These are phyloP conservation scores for Yponomeuta cagnagella DNA, from an alignment of 2,888 invertebrate species.

Conservation along the genomic window DNA sequence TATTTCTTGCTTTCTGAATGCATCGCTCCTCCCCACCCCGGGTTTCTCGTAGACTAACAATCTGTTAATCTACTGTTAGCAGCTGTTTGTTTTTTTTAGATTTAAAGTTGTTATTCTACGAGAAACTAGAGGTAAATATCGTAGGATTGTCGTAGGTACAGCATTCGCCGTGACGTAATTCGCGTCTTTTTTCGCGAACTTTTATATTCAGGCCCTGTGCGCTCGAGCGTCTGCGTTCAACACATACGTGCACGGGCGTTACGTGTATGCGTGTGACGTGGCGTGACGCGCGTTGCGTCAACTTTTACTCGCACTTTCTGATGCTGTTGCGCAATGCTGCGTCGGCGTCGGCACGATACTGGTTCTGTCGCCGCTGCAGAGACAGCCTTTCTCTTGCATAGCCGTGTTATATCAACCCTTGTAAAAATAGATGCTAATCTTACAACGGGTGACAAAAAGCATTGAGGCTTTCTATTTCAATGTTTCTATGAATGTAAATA, in stretches of 20 bases:
- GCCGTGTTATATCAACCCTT: not conserved
- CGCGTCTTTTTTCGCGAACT: not conserved
- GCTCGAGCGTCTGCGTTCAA: conserved; percentile 11
- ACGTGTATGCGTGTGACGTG: conserved; percentile 41
- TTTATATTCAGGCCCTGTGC: not conserved
- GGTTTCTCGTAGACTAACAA: too few species aligned
- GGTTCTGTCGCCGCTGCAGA: conserved; percentile 49
- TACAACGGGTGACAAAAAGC: not conserved
- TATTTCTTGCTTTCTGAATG: not conserved
- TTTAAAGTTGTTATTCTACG: too few species aligned
- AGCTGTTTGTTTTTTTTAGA: too few species aligned
- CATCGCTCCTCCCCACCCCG: not conserved
- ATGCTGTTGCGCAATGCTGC: conserved; percentile 67
- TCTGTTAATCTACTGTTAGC: too few species aligned
- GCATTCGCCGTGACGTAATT: not conserved
- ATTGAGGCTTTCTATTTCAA: not conserved
- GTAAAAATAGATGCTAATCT: conserved; percentile 7
- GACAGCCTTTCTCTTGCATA: conserved; percentile 41
- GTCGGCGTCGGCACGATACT: conserved; percentile 45
- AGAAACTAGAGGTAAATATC: not conserved
- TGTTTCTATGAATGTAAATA: not conserved
- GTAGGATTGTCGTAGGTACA: not conserved
- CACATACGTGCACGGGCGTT: conserved; percentile 19
- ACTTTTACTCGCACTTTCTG: conserved; percentile 76
- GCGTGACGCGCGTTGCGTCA: conserved; percentile 70